Evolutionary conservation across 2,797 vertebrate genomes (phyloP).

Genomic region (Pseudochirops cupreus): DNA sequence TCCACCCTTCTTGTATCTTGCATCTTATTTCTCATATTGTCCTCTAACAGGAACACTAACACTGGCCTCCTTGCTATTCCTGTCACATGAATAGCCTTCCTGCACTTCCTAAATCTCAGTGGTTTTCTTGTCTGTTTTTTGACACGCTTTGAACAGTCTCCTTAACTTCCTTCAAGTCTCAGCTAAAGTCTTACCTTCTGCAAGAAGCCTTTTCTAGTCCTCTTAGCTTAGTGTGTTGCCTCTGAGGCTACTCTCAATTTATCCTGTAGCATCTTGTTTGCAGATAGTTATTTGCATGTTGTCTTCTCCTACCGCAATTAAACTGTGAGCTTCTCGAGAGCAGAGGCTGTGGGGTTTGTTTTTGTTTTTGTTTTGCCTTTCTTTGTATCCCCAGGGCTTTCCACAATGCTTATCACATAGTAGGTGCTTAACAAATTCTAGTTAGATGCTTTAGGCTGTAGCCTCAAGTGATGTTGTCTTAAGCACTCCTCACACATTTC

Average conservation of each 20-base stretch:
- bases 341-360: background rate
- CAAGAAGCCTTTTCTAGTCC: background rate
- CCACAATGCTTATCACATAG: background rate
- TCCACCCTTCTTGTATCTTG: background rate
- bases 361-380: background rate
- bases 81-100: background rate
- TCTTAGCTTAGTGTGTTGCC: background rate
- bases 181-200: background rate
- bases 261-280: background rate
- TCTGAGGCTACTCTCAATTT: background rate
- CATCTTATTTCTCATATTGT: background rate
- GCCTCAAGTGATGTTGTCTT: background rate
- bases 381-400: background rate
- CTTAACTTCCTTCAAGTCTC: background rate
- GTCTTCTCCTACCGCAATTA: background rate
- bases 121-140: background rate
- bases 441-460: background rate
- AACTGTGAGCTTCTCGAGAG: background rate
- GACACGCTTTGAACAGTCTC: background rate
- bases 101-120: background rate
- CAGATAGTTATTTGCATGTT: background rate
- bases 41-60: background rate
- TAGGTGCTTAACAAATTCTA: background rate
- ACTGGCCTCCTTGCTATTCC: background rate
- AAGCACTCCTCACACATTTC: background rate